Evolutionary conservation across 2,888 invertebrate species (phyloP).

Genomic region (Liodrosophila aerea): DNA sequence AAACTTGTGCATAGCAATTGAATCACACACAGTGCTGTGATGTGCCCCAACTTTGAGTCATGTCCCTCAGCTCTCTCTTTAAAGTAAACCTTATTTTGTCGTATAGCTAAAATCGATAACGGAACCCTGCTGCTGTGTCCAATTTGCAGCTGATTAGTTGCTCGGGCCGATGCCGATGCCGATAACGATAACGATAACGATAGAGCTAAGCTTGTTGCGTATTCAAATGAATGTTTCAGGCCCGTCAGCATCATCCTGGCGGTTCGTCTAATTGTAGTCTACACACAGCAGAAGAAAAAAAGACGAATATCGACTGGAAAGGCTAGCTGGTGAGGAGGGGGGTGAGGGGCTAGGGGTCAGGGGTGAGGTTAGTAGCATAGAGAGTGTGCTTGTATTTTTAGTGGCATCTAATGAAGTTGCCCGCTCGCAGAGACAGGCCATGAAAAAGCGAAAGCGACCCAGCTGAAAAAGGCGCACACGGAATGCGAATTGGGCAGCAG

Average conservation of each 20-base stretch:
- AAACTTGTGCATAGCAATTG: no score
- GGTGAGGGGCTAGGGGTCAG: no score
- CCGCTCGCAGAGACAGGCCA: slow-evolving; percentile 19
- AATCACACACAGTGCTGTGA: no score
- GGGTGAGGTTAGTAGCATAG: not conserved
- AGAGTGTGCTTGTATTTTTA: slow-evolving; percentile 45
- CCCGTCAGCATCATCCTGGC: slow-evolving; percentile 16
- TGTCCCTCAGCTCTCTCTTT: no score
- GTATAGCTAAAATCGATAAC: no score
- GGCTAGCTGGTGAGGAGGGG: not conserved
- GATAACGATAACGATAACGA: slow-evolving; percentile 10
- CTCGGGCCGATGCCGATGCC: not conserved
- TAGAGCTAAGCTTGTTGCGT: slow-evolving; percentile 26
- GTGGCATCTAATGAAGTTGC: slow-evolving; percentile 66
- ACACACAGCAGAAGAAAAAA: not conserved
- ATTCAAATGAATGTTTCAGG: slow-evolving; percentile 47
- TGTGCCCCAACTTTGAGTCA: no score
- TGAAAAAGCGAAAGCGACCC: slow-evolving; percentile 3
- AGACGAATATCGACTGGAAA: not conserved
- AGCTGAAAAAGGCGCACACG: slow-evolving; percentile 55
- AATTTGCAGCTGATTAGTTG: slow-evolving; percentile 53
- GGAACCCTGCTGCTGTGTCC: no score
- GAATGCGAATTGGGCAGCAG: slow-evolving; percentile 2
- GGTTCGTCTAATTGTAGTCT: slow-evolving; percentile 57
- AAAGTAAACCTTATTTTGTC: no score